Base-by-base conservation (phyloP, 2,888 invertebrate species). In the Orgyia antiqua region DNA sequence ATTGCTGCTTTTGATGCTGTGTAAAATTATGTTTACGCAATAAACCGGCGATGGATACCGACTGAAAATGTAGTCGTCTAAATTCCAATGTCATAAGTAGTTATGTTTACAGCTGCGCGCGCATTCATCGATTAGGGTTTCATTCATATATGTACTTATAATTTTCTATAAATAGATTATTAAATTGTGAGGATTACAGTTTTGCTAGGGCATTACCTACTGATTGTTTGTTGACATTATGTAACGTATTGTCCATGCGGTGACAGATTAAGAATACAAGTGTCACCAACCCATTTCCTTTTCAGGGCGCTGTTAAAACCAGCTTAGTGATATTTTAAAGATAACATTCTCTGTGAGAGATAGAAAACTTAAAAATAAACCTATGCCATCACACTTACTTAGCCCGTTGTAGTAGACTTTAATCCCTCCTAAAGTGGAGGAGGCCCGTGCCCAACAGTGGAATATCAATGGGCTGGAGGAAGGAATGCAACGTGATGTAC, bases 71-170 rank as follows among this genome's bases (percentile, higher is more conserved):
- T 4, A 24, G 12, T 36, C 32, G 28, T 27, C 13, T 37, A 21
- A 27, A 44, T n/a, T 17, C 13, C 28, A 24, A 30, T 45, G 36
- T 31, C 38, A 37, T 40, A 57, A 55, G 70, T 77, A 77, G 77
- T 71, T 73, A 62, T 74, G 51, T 59, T 49, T 34, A 41, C 36
- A 23, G 36, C 33, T 82, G 83, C 83, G 83, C 83, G 83, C 83
- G 83, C 83, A 83, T 29, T 35, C 68, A 76, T 78, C 65, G 79
- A 80, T 80, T 73, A 49, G 48, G 38, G 37, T 47, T 56, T 51
- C 64, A 68, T 68, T 63, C 61, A 63, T 56, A 60, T 61, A 60
- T 64, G 42, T 63, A 68, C 68, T 15, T 15, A 4, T 67, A 64
- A 62, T 57, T 55, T 54, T 53, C 62, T 62, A 62, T 58, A 59